Evolutionary conservation across 2,113 vertebrate genomes (phyloP).

Genomic region (Petaurus breviceps): DNA sequence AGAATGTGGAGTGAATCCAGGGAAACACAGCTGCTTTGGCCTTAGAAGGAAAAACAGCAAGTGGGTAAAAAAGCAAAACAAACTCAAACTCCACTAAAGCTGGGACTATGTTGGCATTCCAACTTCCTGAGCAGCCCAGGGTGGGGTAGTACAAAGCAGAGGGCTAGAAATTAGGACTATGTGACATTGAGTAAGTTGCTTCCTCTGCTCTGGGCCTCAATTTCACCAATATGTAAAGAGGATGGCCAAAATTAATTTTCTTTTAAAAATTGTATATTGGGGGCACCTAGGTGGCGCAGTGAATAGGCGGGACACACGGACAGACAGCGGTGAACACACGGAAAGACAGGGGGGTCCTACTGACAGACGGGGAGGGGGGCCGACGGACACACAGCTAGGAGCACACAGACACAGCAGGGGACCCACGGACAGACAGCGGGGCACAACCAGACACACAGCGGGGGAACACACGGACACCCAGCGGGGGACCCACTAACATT

Average conservation of each 20-base stretch:
- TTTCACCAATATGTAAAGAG: not conserved
- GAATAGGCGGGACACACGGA: too few relatives aligned
- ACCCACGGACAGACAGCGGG: too few relatives aligned
- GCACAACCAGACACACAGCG: too few relatives aligned
- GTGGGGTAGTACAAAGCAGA: not conserved
- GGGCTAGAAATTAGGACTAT: slow-evolving; percentile 10
- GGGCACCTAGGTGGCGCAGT: too few relatives aligned
- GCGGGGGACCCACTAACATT: too few relatives aligned
- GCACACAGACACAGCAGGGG: too few relatives aligned
- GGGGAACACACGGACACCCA: too few relatives aligned
- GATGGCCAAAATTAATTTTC: not conserved
- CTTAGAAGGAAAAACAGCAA: slow-evolving; percentile 8
- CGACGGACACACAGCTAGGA: too few relatives aligned
- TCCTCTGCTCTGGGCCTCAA: not conserved
- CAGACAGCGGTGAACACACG: too few relatives aligned
- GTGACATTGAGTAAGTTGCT: not conserved
- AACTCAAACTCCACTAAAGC: slow-evolving; percentile 19
- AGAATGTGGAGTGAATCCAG: slow-evolving; percentile 61
- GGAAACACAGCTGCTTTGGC: slow-evolving; percentile 56
- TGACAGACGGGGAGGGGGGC: too few relatives aligned
- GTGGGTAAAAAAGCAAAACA: not conserved
- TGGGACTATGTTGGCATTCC: slow-evolving; percentile 34
- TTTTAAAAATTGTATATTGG: not conserved
- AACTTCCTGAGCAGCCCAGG: not conserved
- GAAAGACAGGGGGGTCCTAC: too few relatives aligned